Evolutionary conservation across 1,140 invertebrate genomes (phyloP), one percentile per base, ranked within the genome.

Genomic region (Dendrolimus kikuchii): DNA sequence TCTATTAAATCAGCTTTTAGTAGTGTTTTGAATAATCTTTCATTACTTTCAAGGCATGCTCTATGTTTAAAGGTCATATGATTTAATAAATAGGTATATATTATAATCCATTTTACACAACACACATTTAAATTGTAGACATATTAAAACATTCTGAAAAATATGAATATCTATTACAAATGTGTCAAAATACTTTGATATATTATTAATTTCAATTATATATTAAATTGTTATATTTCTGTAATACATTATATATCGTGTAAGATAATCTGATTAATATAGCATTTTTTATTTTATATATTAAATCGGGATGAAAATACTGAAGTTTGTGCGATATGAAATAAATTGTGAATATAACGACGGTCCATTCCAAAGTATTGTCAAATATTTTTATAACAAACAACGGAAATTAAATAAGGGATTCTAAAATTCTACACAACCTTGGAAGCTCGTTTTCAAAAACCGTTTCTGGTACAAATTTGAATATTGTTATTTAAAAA

Each of bases 311-410:
- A 23, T 23, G 23, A 23, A 23, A 23, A 23, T 23, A 23, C 23
- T 23, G 23, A 23, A 23, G 50, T 70, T 84, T 84, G 81, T 82
- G 81, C 81, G 76, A 72, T 66, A 76, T 75, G 74, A 52, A 61
- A 71, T 69, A 69, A 59, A 64, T 64, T 62, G 57, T 61, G 54
- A 60, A 64, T 64, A 61, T 57, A 60, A 63, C 64, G 62, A 75
- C 72, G 77, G 77, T 81, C 79, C 79, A 77, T 82, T 70, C 74
- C 76, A 68, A 56, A 71, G 76, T 84, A 81, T 82, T 84, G 81
- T 84, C 81, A 84, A 84, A 68, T 10, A n/a, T 67, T 64, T 73
- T 64, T 53, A 65, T 50, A 49, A 45, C 57, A 58, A 60, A 55
- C 57, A 62, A 60, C 65, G 64, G 68, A 72, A 68, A 68, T 57